Conservation (phyloP, 2,797 vertebrate species). For the Danio choprae region DNA sequence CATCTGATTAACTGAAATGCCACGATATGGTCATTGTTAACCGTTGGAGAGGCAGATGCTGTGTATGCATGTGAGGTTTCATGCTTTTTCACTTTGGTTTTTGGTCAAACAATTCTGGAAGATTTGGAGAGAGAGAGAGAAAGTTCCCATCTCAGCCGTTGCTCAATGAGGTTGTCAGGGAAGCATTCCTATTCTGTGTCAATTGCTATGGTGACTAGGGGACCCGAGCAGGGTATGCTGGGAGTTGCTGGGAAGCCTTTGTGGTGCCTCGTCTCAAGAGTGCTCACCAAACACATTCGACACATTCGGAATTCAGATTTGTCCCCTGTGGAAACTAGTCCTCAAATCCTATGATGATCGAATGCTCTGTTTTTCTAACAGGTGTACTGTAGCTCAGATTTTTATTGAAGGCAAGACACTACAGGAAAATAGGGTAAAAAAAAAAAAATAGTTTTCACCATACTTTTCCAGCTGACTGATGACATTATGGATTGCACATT, state of each 20-base stretch:
- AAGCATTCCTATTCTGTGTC: constrained; percentile 75
- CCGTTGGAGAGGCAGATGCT: constrained; percentile 23
- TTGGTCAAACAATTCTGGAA: constrained; percentile 60
- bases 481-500: no score
- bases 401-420: no score
- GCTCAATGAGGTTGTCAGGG: constrained; percentile 69
- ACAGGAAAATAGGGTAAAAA: no score
- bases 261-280: constrained; percentile 68
- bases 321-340: constrained; percentile 55
- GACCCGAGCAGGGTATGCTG: constrained; percentile 66
- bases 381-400: not conserved
- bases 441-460: no score
- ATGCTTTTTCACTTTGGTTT: constrained; percentile 44
- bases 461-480: no score
- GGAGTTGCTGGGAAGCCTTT: constrained; percentile 61
- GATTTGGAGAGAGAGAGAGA: constrained; percentile 59
- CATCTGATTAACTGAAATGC: not conserved
- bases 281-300: constrained; percentile 49
- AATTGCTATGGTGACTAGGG: constrained; percentile 78
- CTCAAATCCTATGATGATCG: not conserved
- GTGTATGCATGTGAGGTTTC: constrained; percentile 30
- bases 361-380: not conserved
- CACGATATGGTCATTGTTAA: not conserved
- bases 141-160: constrained; percentile 61
- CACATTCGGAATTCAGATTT: constrained; percentile 37